Evolutionary conservation across 1,140 invertebrate genomes (phyloP), one percentile per base, ranked within the genome.

Genomic region (Gonioctena quinquepunctata): DNA sequence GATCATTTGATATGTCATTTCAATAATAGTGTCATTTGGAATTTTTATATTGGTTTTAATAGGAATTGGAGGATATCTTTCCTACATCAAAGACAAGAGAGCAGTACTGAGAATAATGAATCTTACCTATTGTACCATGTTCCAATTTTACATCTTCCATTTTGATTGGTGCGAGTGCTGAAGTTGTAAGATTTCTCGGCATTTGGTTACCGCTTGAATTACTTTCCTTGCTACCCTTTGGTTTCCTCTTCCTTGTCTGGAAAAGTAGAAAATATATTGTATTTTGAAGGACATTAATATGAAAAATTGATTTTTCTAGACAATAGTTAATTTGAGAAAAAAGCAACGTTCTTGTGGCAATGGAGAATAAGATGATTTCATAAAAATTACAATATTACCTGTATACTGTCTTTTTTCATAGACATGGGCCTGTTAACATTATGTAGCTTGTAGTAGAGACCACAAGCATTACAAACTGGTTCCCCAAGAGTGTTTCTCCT

Each of bases 341-440:
- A n/a, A n/a, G n/a, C n/a, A n/a, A n/a, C n/a, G n/a, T n/a, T n/a
- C n/a, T n/a, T n/a, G n/a, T n/a, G n/a, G n/a, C n/a, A n/a, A n/a
- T n/a, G n/a, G n/a, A n/a, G n/a, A n/a, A n/a, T n/a, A n/a, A n/a
- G n/a, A 49, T 49, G 48, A 7, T 18, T 49, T 49, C 48, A n/a
- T 2, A 2, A 49, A 49, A 2, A 2, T 7, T 18, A 49, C 11
- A 11, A 3, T 3, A 76, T 76, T 79, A 90, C 89, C 86, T 93
- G 92, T 78, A 99, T 98, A 42, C 90, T 91, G 78, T 98, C 96
- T 84, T 99, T 99, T 84, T 96, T 97, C 97, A 99, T 98, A 6
- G 95, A 89, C 49, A 93, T 76, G 0, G 97, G 97, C 54, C 94
- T 85, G 76, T 91, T 91, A 68, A 99, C 91, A 68, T 89, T 90